Evolutionary conservation across 2,797 vertebrate genomes (phyloP).

Genomic region (Carduelis carduelis): DNA sequence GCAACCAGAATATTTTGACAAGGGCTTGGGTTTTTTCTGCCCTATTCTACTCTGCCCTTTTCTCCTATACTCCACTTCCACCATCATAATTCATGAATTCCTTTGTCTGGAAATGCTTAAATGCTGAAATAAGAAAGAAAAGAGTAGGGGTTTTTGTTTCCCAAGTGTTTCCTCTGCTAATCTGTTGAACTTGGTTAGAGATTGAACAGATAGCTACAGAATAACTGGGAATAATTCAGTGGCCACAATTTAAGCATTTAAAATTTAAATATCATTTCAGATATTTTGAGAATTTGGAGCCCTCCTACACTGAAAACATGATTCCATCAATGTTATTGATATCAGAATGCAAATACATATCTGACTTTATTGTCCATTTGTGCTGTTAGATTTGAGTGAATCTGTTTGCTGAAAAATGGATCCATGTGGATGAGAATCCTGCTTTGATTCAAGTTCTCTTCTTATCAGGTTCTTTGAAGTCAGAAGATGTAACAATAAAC

Average conservation of each 20-base stretch:
- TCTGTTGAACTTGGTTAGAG: not conserved
- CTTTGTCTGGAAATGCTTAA: not conserved
- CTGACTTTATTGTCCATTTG: not conserved
- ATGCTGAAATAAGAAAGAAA: not conserved
- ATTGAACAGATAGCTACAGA: not conserved
- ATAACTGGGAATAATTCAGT: not conserved
- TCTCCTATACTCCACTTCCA: not conserved
- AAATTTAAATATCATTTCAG: not conserved
- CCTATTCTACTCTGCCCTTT: not conserved
- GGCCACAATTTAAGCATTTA: not conserved
- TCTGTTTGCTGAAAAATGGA: not conserved
- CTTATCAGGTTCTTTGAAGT: not conserved
- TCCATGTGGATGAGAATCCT: not conserved
- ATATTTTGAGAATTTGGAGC: not conserved
- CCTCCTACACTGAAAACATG: not conserved
- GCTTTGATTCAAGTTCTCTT: not conserved
- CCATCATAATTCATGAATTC: not conserved
- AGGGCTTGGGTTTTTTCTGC: not conserved
- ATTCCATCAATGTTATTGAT: not conserved
- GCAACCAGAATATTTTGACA: conserved; percentile 30
- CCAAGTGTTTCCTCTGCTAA: not conserved
- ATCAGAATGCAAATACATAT: not conserved
- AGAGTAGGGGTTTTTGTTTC: fast-evolving
- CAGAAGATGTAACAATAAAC: not conserved
- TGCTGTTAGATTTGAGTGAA: not conserved